These are phyloP conservation scores for Alethe diademata DNA, from an alignment of 2,113 vertebrate species.

Conservation along the genomic window DNA sequence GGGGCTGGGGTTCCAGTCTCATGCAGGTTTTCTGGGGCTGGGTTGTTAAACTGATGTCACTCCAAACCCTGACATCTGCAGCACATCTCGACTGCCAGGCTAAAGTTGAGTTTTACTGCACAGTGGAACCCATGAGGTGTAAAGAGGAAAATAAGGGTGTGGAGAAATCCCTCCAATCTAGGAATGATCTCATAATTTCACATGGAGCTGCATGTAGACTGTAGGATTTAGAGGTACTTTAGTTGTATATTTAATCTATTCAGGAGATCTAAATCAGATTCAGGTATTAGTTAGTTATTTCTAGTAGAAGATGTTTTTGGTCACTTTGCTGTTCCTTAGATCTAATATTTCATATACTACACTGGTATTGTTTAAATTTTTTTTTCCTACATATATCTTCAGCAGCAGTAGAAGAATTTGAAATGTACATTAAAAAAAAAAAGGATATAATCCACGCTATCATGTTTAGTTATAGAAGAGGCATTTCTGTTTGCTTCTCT, in stretches of 20 bases:
- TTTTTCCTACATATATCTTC: fast-evolving
- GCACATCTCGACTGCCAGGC: fast-evolving
- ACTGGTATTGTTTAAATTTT: background rate
- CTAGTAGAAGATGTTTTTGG: background rate
- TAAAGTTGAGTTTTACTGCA: fast-evolving
- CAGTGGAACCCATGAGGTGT: fast-evolving
- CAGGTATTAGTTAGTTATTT: background rate
- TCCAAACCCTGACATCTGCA: background rate
- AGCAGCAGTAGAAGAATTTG: background rate
- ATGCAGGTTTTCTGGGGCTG: background rate
- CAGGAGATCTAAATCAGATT: background rate
- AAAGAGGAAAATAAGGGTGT: background rate
- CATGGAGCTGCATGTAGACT: fast-evolving
- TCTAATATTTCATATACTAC: background rate
- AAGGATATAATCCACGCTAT: fast-evolving
- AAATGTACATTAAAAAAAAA: background rate
- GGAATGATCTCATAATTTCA: background rate
- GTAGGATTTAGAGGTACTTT: background rate
- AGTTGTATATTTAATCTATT: background rate
- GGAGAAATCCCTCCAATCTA: background rate
- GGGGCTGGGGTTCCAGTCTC: background rate
- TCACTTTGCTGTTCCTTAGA: background rate
- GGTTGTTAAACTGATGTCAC: background rate
- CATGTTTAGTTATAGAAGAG: background rate
- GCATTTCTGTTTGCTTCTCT: background rate